Evolutionary conservation across 2,113 vertebrate genomes (phyloP), one percentile per base, ranked within the genome.

Genomic region (Phrynosoma blainvillii): DNA sequence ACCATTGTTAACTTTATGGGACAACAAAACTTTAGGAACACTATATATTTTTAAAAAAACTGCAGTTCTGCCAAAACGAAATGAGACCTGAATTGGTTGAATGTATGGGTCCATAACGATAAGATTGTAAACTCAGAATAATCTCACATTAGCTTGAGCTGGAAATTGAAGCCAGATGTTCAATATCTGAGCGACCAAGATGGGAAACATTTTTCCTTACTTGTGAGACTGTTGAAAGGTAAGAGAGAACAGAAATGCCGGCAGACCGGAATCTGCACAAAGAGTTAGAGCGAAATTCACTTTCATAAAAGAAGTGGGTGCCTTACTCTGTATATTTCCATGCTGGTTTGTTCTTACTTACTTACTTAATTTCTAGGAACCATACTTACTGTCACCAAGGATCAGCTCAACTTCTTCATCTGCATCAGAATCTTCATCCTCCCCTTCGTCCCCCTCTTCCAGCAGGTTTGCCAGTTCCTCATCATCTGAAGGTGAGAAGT

Each of bases 391-490:
- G 77, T 98, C 98, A 89, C 98, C 98, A n/a, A 98, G 97, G 89
- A 98, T 98, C 89, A 98, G 96, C 86, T 99, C 98, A 4, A 96
- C 97, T 92, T 99, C 98, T 56, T 97, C 97, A 2, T 98, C 98
- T 42, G 98, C 97, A 6, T 98, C 98, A 0, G 98, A 98, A 10
- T 98, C 98, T 27, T 99, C 98, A 0, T 98, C 98, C 36, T 98
- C 98, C 11, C 95, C 98, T 0, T 98, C 98, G 14, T 95, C 98
- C 30, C 98, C 98, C 80, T 98, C 98, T 92, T 98, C 98, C 10
- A 99, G 96, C 40, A 99, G 96, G 75, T 97, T 98, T 7, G 98
- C 98, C 54, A 98, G 96, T 91, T 99, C 99, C 88, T 99, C 98
- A 42, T 99, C 98, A 4, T 98, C 98, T 0, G 98, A 99, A 20